Percentiles rank a stretch among this genome's conserved stretches.
These are phyloP conservation scores for Synergus japonicus DNA, from an alignment of 2,888 invertebrate genomes.

Conservation along the genomic window DNA sequence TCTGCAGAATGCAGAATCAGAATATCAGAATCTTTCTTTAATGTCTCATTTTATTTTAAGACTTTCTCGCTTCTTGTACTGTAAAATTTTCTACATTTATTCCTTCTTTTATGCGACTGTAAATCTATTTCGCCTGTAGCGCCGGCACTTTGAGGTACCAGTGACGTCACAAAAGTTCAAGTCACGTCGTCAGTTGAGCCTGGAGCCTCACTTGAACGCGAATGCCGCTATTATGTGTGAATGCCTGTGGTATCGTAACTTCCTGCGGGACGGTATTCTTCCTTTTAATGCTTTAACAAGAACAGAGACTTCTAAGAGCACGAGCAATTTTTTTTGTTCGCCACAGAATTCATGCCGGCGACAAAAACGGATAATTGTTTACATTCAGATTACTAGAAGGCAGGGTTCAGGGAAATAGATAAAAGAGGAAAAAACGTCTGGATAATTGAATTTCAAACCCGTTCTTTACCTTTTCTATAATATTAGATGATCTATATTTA, in stretches of 20 bases:
- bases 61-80: not conserved
- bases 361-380: conserved; percentile 15
- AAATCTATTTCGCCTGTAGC: not conserved
- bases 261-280: conserved; percentile 16
- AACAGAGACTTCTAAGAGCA: conserved; percentile 20
- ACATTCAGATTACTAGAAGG: not conserved
- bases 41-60: not conserved
- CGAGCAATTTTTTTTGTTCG: not conserved
- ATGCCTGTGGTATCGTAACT: conserved; percentile 33
- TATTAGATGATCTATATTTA: not conserved
- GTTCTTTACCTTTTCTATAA: not conserved
- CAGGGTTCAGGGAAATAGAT: not conserved
- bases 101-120: not conserved
- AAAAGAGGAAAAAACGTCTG: not conserved
- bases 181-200: conserved; percentile 29
- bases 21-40: not conserved
- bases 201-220: conserved; percentile 24
- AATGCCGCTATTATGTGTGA: conserved; percentile 26
- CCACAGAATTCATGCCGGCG: conserved; percentile 7
- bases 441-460: not conserved
- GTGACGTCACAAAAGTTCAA: conserved; percentile 29
- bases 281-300: conserved; percentile 3
- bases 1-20: not conserved
- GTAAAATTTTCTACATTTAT: not conserved
- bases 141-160: conserved; percentile 22